Evolutionary conservation across 2,888 invertebrate species (phyloP).

Genomic region (Drosophila sordidula): DNA sequence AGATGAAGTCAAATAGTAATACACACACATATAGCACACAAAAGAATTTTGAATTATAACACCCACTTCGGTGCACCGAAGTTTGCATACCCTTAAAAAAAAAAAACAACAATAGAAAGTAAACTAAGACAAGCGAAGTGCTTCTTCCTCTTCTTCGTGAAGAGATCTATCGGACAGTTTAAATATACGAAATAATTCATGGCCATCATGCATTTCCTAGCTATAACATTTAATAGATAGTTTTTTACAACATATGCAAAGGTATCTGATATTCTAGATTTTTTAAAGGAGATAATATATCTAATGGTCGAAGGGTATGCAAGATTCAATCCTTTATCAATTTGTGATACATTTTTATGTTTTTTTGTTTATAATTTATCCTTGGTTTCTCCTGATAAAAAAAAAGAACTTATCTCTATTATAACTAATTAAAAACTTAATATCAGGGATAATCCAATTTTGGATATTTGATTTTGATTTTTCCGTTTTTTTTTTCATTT

Average conservation of each 20-base stretch:
- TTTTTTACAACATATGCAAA: no score
- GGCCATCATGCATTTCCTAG: no score
- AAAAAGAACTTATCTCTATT: conserved; percentile 61
- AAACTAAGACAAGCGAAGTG: neutral
- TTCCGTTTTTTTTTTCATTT: neutral
- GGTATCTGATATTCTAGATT: no score
- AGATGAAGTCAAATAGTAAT: conserved; percentile 66
- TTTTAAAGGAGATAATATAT: no score
- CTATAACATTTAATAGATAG: no score
- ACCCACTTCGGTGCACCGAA: no score
- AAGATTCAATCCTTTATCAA: conserved; percentile 27
- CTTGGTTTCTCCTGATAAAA: conserved; percentile 42
- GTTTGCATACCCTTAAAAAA: neutral
- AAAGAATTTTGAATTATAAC: conserved; percentile 8
- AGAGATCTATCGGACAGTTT: no score
- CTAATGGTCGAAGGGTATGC: conserved; percentile 24
- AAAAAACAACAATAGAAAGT: neutral
- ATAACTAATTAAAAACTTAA: conserved; percentile 73
- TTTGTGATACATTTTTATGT: conserved; percentile 22
- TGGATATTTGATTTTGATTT: conserved; percentile 16
- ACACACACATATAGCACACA: conserved; percentile 41
- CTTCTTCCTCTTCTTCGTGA: no score
- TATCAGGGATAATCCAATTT: conserved; percentile 51
- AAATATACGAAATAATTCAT: neutral
- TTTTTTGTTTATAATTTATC: conserved; percentile 9